Conservation (phyloP, 2,888 invertebrate genomes). For the Leptura quadrifasciata region DNA sequence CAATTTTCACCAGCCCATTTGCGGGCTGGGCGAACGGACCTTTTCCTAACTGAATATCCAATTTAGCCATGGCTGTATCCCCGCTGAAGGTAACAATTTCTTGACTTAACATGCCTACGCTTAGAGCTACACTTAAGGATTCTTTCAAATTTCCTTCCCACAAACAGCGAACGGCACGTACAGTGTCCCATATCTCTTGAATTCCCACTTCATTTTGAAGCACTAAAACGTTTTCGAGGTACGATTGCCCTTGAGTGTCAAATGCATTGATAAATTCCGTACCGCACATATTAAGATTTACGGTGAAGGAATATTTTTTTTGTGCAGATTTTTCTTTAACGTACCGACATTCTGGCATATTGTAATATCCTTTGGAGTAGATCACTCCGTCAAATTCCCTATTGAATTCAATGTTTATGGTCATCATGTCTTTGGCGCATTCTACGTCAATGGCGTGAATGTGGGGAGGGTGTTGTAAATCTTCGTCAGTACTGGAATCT, state of each 20-base stretch:
- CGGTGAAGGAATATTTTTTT: slow-evolving; percentile 83
- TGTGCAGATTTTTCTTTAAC: slow-evolving; percentile 83
- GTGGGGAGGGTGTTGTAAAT: slow-evolving; percentile 83
- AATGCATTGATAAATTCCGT: slow-evolving; percentile 88
- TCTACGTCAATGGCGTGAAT: slow-evolving; percentile 85
- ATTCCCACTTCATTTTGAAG: slow-evolving; percentile 87
- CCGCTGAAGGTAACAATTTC: slow-evolving; percentile 89
- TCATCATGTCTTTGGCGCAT: slow-evolving; percentile 89
- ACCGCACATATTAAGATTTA: slow-evolving; percentile 85
- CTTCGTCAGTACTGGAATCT: slow-evolving; percentile 73
- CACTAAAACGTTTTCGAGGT: slow-evolving; percentile 86
- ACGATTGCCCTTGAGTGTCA: slow-evolving; percentile 85
- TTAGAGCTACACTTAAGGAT: slow-evolving; percentile 83
- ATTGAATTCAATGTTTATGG: slow-evolving; percentile 87
- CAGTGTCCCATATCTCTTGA: slow-evolving; percentile 86
- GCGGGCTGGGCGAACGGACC: slow-evolving; percentile 87
- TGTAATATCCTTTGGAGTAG: slow-evolving; percentile 86
- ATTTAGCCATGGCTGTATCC: slow-evolving; percentile 86
- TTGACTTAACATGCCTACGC: slow-evolving; percentile 87
- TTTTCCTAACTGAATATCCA: slow-evolving; percentile 86
- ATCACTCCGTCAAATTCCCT: slow-evolving; percentile 85
- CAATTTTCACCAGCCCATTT: slow-evolving; percentile 86
- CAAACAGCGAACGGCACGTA: slow-evolving; percentile 84
- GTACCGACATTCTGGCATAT: slow-evolving; percentile 83
- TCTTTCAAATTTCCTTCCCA: slow-evolving; percentile 90